A percentile compares a stretch with the other conserved stretches of the same genome.
phyloP scores from a whole-genome alignment of 2,888 invertebrate genomes.

The Drosophila conformis region DNA sequence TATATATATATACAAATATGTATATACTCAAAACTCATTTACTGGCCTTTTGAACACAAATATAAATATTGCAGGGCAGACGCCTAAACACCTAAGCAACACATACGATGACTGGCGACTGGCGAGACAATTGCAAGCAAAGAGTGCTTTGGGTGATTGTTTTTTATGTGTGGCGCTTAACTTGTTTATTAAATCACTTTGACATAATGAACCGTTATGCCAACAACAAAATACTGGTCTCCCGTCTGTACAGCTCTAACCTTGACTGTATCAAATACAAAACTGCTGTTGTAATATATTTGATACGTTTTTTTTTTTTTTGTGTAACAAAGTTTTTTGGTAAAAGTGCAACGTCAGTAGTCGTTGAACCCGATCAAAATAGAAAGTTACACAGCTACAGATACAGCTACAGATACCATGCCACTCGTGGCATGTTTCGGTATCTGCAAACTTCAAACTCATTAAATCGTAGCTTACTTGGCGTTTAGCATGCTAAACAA shows the following conservation, averaged over 20 bases:
- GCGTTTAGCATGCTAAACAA: slow-evolving; percentile 48
- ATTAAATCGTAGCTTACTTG: slow-evolving; percentile 35
- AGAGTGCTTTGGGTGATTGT: slow-evolving; percentile 20
- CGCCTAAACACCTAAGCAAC: slow-evolving; percentile 6
- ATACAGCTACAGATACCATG: neutral
- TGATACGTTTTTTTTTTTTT: slow-evolving; percentile 36
- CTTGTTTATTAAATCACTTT: slow-evolving; percentile 69
- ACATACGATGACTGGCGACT: slow-evolving; percentile 11
- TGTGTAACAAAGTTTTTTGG: slow-evolving; percentile 52
- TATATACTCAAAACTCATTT: slow-evolving; percentile 32
- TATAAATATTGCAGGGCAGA: slow-evolving; percentile 30
- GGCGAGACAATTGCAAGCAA: slow-evolving; percentile 25
- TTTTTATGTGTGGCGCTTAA: slow-evolving; percentile 6
- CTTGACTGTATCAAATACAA: slow-evolving; percentile 57
- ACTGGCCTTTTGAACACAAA: slow-evolving; percentile 46
- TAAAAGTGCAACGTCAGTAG: slow-evolving; percentile 77
- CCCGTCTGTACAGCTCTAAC: slow-evolving; percentile 50
- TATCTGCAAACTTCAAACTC: slow-evolving; percentile 21
- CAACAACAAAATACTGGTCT: slow-evolving; percentile 34
- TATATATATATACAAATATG: neutral
- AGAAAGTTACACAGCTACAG: slow-evolving; percentile 58
- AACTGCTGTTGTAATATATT: slow-evolving; percentile 58
- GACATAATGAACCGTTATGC: slow-evolving; percentile 78
- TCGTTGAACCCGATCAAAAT: slow-evolving; percentile 72
- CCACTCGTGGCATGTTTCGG: slow-evolving; percentile 10